Base-by-base conservation (phyloP, 2,888 invertebrate species). In the Lepidocyrtinus sp. region DNA sequence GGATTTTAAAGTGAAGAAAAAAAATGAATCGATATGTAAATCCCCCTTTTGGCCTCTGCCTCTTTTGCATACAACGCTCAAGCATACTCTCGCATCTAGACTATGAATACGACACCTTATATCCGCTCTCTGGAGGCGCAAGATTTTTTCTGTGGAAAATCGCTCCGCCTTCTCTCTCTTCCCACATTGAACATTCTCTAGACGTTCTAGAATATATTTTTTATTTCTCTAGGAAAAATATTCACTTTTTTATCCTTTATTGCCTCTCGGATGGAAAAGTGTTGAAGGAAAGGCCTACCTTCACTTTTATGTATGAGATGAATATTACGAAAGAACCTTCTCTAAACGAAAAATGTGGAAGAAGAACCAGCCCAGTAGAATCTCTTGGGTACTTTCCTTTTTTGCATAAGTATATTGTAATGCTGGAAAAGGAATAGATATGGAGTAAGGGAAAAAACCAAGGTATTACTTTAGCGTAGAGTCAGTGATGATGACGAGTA, bases 31-130 rank as follows among this genome's bases (percentile, higher is more conserved):
- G 84, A 86, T 86, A 86, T 86, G 83, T 84, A 86, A 86, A 86
- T 85, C 86, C 86, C 75, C 70, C 55, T 75, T 25, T 62, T n/a
- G n/a, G n/a, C n/a, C n/a, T 70, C 75, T 74, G 75, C 81, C 84
- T 83, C 77, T 81, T 86, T 86, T 86, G 86, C 86, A 86, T 86
- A 86, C 77, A 64, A n/a, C n/a, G n/a, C n/a, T n/a, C n/a, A n/a
- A n/a, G n/a, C n/a, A n/a, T n/a, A n/a, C n/a, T n/a, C n/a, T n/a
- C n/a, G n/a, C n/a, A n/a, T n/a, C n/a, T n/a, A n/a, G n/a, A n/a
- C n/a, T 62, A 80, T 15, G 70, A 22, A 46, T 61, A 69, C 75
- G 69, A 83, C 82, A 85, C 81, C 83, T 83, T 83, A 72, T 45
- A 19, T 59, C 67, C 45, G 36, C 46, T 68, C 25, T 72, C 55